phyloP scores from a whole-genome alignment of 1,140 invertebrate species.

The Drosophila obscura region DNA sequence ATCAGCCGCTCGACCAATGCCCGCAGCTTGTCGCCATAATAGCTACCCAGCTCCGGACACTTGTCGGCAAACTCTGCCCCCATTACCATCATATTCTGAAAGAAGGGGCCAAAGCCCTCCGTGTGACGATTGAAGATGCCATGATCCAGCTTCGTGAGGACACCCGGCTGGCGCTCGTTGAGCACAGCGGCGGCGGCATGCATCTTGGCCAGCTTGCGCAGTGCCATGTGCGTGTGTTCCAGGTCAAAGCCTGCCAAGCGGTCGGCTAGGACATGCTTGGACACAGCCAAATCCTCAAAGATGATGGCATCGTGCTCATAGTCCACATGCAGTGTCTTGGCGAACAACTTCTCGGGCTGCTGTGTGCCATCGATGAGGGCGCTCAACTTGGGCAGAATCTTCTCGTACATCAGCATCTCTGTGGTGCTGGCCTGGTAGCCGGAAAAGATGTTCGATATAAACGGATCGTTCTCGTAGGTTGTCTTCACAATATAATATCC shows the following conservation, averaged over 20 bases:
- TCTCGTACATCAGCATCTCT: constrained; percentile 81
- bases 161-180: constrained; percentile 60
- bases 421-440: constrained; percentile 63
- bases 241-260: constrained; percentile 85
- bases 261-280: constrained; percentile 85
- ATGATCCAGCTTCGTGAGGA: constrained; percentile 60
- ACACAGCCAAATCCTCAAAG: constrained; percentile 85
- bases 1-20: constrained; percentile 54
- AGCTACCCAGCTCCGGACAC: constrained; percentile 45
- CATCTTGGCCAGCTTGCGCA: constrained; percentile 86
- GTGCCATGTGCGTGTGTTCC: constrained; percentile 83
- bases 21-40: constrained; percentile 53
- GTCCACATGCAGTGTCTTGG: constrained; percentile 72
- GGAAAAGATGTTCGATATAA: constrained; percentile 53
- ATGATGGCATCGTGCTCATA: constrained; percentile 75
- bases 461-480: constrained; percentile 69
- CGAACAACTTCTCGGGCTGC: constrained; percentile 71
- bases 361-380: constrained; percentile 42
- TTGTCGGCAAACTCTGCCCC: constrained; percentile 44
- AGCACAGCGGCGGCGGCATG: constrained; percentile 84
- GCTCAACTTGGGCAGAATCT: constrained; percentile 64
- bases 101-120: constrained; percentile 50
- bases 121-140: constrained; percentile 76
- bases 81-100: constrained; percentile 46
- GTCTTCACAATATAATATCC: constrained; percentile 75